Percentiles rank a stretch among this genome's conserved stretches.
These are phyloP conservation scores for Spodoptera litura DNA, from an alignment of 1,140 invertebrate species.

Conservation along the genomic window DNA sequence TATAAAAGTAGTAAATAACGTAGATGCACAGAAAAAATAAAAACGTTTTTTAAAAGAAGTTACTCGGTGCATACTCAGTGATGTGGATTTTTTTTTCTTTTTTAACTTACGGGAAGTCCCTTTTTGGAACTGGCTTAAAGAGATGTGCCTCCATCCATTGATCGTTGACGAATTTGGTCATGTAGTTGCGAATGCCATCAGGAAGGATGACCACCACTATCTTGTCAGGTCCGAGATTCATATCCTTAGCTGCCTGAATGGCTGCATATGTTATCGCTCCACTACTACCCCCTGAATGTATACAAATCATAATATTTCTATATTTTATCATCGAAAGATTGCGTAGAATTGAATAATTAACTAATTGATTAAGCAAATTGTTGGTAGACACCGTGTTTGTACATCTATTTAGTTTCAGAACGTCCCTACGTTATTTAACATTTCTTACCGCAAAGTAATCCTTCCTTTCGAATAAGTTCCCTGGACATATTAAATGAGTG, in stretches of 20 bases:
- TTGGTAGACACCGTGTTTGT: no score
- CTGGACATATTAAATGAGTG: constrained; percentile 94
- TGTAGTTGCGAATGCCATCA: constrained; percentile 98
- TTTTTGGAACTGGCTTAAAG: constrained; percentile 85
- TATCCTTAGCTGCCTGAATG: constrained; percentile 91
- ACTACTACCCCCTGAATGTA: constrained; percentile 92
- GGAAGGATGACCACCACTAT: constrained; percentile 96
- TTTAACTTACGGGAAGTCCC: constrained; percentile 45
- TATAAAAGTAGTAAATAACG: neutral
- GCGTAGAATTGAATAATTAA: neutral
- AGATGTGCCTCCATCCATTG: constrained; percentile 97
- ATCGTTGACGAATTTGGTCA: constrained; percentile 98
- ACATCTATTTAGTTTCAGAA: neutral
- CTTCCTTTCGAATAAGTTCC: constrained; percentile 95
- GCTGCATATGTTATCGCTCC: constrained; percentile 93
- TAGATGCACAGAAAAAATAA: constrained; percentile 22
- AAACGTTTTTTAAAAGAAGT: neutral
- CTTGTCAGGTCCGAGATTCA: constrained; percentile 90
- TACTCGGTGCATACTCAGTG: no score
- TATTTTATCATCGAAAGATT: neutral
- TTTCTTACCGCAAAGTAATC: constrained; percentile 93
- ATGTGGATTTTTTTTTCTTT: neutral
- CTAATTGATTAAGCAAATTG: no score
- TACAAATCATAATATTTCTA: no score
- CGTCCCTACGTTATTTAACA: neutral